phyloP scores from a whole-genome alignment of 2,888 invertebrate species.

The Scaptomyza tumidula region DNA sequence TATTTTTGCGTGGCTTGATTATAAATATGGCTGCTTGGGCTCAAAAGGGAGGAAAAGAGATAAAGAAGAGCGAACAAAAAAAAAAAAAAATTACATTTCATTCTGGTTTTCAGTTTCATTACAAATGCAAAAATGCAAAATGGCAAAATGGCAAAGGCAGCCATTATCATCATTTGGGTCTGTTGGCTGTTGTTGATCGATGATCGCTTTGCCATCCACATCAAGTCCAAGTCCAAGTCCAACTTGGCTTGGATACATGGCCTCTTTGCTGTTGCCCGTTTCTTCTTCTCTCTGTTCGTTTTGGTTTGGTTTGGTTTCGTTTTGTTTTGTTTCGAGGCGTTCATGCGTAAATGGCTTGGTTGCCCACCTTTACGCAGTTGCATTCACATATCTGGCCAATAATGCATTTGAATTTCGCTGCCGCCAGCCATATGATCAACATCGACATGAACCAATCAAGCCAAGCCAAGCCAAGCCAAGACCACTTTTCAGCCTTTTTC shows the following conservation, averaged over 20 bases:
- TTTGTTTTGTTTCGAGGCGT: slow-evolving; percentile 69
- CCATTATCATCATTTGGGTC: slow-evolving; percentile 68
- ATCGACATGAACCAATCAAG: slow-evolving; percentile 71
- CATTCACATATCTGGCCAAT: slow-evolving; percentile 74
- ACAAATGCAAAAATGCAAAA: slow-evolving; percentile 84
- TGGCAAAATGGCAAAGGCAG: slow-evolving; percentile 63
- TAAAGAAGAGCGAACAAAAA: not conserved
- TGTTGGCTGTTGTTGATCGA: slow-evolving; percentile 59
- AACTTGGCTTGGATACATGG: slow-evolving; percentile 29
- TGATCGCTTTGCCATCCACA: slow-evolving; percentile 51
- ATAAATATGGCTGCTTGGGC: slow-evolving; percentile 40
- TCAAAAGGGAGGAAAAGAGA: slow-evolving; percentile 7
- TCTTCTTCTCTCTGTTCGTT: not conserved
- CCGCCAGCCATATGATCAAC: slow-evolving; percentile 71
- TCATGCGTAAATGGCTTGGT: slow-evolving; percentile 72
- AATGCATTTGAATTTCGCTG: slow-evolving; percentile 76
- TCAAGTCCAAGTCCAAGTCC: slow-evolving; percentile 16
- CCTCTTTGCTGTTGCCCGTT: slow-evolving; percentile 1
- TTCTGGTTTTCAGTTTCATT: slow-evolving; percentile 83
- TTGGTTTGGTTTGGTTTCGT: too few species aligned
- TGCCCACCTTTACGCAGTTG: slow-evolving; percentile 70
- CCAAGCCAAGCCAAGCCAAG: slow-evolving; percentile 29
- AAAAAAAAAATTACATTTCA: slow-evolving; percentile 72
- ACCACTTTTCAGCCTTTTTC: slow-evolving; percentile 48
- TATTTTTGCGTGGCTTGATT: slow-evolving; percentile 14